These are phyloP conservation scores for Sander vitreus DNA, from an alignment of 2,113 vertebrate species.

Conservation along the genomic window DNA sequence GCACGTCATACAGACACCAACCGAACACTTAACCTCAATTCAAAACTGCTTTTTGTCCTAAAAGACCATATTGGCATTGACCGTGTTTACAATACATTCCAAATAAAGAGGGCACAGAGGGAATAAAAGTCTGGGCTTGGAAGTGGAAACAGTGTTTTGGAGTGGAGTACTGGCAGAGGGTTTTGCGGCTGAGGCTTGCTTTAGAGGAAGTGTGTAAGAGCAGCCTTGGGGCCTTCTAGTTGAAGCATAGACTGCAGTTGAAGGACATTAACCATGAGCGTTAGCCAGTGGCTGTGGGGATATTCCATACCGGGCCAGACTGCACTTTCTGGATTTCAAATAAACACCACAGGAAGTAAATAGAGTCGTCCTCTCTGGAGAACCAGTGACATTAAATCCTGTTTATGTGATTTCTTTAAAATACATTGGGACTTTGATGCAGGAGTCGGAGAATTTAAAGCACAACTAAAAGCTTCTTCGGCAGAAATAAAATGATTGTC, in stretches of 20 bases:
- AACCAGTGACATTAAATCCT: slow-evolving; percentile 47
- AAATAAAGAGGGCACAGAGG: slow-evolving; percentile 78
- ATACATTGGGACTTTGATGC: neutral
- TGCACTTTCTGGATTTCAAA: slow-evolving; percentile 64
- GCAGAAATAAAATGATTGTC: slow-evolving; percentile 23
- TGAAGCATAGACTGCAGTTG: slow-evolving; percentile 70
- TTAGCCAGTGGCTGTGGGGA: slow-evolving; percentile 62
- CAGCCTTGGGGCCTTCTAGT: slow-evolving; percentile 63
- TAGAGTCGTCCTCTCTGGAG: slow-evolving; percentile 56
- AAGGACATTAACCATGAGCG: slow-evolving; percentile 83
- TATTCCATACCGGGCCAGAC: slow-evolving; percentile 47
- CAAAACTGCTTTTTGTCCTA: slow-evolving; percentile 74
- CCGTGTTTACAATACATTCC: slow-evolving; percentile 76
- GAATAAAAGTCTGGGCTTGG: slow-evolving; percentile 63
- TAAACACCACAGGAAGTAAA: slow-evolving; percentile 82
- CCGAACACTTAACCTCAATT: slow-evolving; percentile 65
- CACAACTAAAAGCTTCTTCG: slow-evolving; percentile 12
- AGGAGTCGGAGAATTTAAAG: neutral
- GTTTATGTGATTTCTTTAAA: slow-evolving; percentile 37
- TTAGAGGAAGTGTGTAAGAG: slow-evolving; percentile 69
- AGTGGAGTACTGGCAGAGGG: slow-evolving; percentile 62
- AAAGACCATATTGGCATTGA: slow-evolving; percentile 75
- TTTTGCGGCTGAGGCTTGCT: slow-evolving; percentile 53
- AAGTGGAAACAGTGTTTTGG: slow-evolving; percentile 66
- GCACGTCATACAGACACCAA: slow-evolving; percentile 61